These are phyloP conservation scores for Podotricha telesiphe DNA, from an alignment of 2,888 invertebrate genomes.

Conservation along the genomic window DNA sequence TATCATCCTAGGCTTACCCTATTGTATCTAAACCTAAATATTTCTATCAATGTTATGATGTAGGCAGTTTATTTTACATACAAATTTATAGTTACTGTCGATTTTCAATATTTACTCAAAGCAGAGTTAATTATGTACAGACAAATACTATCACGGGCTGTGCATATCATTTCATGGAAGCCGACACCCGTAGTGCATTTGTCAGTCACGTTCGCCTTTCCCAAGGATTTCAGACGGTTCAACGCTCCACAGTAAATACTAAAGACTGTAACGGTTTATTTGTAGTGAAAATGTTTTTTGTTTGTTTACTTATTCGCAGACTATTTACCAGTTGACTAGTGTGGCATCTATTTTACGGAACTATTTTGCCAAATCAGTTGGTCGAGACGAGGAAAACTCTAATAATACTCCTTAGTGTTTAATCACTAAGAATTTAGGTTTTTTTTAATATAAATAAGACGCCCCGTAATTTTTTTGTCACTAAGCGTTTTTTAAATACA, in stretches of 20 bases:
- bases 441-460: not conserved
- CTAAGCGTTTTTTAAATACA: too few relatives aligned
- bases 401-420: not conserved
- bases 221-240: constrained; percentile 36
- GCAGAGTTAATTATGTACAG: constrained; percentile 31
- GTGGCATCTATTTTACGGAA: not conserved
- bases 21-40: not conserved
- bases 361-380: not conserved
- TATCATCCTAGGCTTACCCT: too few relatives aligned
- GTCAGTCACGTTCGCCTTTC: constrained; percentile 35
- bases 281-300: constrained; percentile 23
- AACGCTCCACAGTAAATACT: constrained; percentile 26
- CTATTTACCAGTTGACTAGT: not conserved
- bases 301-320: constrained; percentile 22
- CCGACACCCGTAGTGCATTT: constrained; percentile 30
- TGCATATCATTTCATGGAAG: constrained; percentile 37
- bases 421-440: not conserved
- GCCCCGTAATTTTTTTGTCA: too few relatives aligned
- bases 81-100: not conserved
- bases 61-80: not conserved
- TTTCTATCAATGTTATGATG: not conserved
- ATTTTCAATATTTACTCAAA: constrained; percentile 23
- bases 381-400: not conserved
- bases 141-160: constrained; percentile 33
- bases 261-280: constrained; percentile 23